phyloP scores from a whole-genome alignment of 2,797 vertebrate genomes.

The Brachymystax lenok region DNA sequence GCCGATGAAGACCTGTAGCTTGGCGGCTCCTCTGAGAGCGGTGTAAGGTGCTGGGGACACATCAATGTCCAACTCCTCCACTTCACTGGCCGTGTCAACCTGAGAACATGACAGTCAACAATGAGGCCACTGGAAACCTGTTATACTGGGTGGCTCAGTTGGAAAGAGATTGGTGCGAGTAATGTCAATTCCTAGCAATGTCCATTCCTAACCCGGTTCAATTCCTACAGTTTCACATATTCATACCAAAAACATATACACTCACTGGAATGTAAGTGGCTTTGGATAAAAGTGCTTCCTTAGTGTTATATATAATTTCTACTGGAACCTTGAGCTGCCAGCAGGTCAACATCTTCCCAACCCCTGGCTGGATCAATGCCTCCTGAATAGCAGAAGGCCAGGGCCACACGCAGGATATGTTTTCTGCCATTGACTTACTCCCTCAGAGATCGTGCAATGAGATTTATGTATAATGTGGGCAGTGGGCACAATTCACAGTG shows the following conservation, averaged over 20 bases:
- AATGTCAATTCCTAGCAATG: neutral
- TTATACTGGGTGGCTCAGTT: neutral
- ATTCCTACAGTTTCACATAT: neutral
- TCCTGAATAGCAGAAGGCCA: neutral
- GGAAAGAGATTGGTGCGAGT: neutral
- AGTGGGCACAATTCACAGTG: neutral
- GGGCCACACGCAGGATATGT: neutral
- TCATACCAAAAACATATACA: neutral
- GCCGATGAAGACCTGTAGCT: slow-evolving; percentile 95
- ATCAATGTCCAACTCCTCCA: slow-evolving; percentile 94
- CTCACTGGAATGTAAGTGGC: neutral
- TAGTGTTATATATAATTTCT: neutral
- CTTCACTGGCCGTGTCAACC: slow-evolving; percentile 98
- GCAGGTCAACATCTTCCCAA: neutral
- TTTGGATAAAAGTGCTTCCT: neutral
- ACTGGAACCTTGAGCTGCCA: neutral
- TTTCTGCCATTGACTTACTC: neutral
- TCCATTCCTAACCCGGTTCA: neutral
- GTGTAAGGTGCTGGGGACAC: slow-evolving; percentile 83
- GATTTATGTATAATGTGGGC: neutral
- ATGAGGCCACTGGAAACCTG: slow-evolving; percentile 7
- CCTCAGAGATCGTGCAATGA: neutral
- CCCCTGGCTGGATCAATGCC: neutral
- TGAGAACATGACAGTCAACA: slow-evolving; percentile 48
- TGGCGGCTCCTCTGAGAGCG: slow-evolving; percentile 78